Conservation (phyloP, 2,113 vertebrate genomes). For the Diadophis punctatus region DNA sequence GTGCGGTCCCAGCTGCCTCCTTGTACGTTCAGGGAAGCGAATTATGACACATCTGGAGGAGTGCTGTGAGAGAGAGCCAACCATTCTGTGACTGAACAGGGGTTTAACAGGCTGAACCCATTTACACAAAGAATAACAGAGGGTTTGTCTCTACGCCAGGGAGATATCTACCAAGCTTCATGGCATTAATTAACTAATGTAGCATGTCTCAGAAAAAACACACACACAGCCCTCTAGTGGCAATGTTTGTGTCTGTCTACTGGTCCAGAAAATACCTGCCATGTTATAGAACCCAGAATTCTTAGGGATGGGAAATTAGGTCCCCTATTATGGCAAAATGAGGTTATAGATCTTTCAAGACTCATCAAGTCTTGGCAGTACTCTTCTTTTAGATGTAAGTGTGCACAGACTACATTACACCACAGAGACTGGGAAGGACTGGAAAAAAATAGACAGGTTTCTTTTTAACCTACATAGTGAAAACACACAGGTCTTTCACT, state of each 20-base stretch:
- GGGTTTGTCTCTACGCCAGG: neutral
- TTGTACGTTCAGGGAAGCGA: neutral
- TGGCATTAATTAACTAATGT: neutral
- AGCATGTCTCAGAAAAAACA: neutral
- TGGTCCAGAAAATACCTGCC: neutral
- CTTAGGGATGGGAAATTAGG: neutral
- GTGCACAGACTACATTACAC: neutral
- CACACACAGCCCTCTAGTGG: constrained; percentile 2
- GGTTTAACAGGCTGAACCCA: constrained; percentile 6
- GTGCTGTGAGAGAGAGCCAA: constrained; percentile 7
- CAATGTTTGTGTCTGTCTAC: neutral
- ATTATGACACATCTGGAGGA: constrained; percentile 14
- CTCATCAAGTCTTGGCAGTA: neutral
- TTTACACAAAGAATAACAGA: constrained; percentile 4
- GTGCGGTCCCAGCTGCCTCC: constrained; percentile 6
- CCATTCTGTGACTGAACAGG: constrained; percentile 12
- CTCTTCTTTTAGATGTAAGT: neutral
- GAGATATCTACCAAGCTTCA: neutral
- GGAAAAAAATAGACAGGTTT: neutral
- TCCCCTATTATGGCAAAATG: neutral
- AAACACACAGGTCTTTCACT: neutral
- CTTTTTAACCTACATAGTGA: neutral
- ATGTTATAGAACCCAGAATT: neutral
- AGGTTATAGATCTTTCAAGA: neutral
- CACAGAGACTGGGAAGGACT: too few species aligned